Evolutionary conservation across 2,113 vertebrate species (phyloP).

Genomic region (Craseonycteris thonglongyai): DNA sequence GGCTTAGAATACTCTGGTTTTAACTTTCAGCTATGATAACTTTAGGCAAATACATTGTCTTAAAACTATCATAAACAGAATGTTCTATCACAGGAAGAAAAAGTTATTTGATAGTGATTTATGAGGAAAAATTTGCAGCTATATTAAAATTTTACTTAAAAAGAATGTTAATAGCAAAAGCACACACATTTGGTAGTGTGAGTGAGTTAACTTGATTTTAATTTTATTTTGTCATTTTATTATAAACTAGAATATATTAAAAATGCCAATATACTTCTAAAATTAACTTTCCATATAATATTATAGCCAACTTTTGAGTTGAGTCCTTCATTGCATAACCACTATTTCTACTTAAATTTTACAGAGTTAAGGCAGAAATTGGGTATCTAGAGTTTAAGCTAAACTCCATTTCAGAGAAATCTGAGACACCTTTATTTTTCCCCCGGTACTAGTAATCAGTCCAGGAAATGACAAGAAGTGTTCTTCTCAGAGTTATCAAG

Average conservation of each 20-base stretch:
- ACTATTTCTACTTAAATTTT: conserved; percentile 20
- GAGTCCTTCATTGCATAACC: background rate
- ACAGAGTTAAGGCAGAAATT: background rate
- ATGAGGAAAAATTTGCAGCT: background rate
- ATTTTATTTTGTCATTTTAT: background rate
- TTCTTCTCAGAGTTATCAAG: background rate
- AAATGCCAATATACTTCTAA: background rate
- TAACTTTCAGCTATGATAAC: background rate
- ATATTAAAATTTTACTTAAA: background rate
- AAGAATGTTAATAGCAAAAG: background rate
- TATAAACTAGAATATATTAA: background rate
- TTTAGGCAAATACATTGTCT: background rate
- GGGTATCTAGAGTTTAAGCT: background rate
- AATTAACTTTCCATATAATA: background rate
- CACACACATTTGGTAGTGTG: background rate
- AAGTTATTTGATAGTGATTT: background rate
- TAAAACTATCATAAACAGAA: background rate
- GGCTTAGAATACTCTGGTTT: background rate
- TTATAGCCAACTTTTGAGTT: background rate
- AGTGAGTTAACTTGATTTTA: background rate
- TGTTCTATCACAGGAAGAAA: background rate
- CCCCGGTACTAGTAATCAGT: background rate
- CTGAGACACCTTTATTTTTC: background rate
- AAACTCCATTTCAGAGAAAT: conserved; percentile 40
- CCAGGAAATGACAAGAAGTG: background rate